phyloP scores from a whole-genome alignment of 1,140 invertebrate species.

The Hylaeus anthracinus region DNA sequence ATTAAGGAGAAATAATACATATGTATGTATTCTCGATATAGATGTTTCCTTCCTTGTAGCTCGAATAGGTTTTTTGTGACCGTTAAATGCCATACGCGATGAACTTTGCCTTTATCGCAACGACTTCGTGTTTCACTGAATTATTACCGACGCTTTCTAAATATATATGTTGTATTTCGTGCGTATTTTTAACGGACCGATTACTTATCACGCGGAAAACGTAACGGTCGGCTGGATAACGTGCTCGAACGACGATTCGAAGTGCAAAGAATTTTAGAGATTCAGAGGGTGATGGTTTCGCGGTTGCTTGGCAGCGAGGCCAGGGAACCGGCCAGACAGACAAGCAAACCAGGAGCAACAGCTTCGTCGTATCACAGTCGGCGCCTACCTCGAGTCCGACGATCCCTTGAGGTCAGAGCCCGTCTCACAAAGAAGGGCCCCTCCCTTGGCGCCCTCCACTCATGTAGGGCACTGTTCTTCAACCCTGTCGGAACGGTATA shows the following conservation, averaged over 20 bases:
- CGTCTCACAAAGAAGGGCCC: slow-evolving; percentile 69
- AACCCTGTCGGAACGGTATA: not conserved
- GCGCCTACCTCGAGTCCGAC: slow-evolving; percentile 53
- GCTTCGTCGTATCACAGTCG: slow-evolving; percentile 31
- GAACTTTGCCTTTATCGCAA: slow-evolving; percentile 1
- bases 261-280: slow-evolving; percentile 43
- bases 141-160: slow-evolving; percentile 24
- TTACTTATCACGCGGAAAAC: slow-evolving; percentile 30
- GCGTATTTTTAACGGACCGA: slow-evolving; percentile 21
- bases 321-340: slow-evolving; percentile 61
- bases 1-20: not conserved
- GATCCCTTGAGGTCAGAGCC: slow-evolving; percentile 69
- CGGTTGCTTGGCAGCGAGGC: slow-evolving; percentile 69
- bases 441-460: slow-evolving; percentile 57
- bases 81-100: slow-evolving; percentile 5
- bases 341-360: slow-evolving; percentile 54
- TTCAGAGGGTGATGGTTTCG: slow-evolving; percentile 52
- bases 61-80: slow-evolving; percentile 11
- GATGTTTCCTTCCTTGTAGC: not conserved
- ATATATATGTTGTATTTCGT: slow-evolving; percentile 3
- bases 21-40: not conserved
- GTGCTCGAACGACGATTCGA: not conserved
- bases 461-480: slow-evolving; percentile 9
- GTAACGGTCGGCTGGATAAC: not conserved
- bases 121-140: slow-evolving; percentile 4